Conservation (phyloP, 1,140 invertebrate genomes). For the Agrilus planipennis region DNA sequence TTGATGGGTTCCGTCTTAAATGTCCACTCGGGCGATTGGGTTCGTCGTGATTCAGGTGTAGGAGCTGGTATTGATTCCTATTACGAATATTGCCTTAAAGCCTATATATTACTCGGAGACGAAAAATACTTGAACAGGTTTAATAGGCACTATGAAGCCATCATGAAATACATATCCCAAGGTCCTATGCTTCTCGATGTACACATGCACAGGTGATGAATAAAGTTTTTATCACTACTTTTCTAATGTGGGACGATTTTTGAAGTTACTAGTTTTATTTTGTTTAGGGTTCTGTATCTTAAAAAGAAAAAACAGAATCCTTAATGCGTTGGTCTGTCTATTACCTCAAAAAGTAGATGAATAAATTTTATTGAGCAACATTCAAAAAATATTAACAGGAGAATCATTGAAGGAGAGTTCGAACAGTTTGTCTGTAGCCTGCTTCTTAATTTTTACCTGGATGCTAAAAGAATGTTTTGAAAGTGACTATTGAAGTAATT, state of each 20-base stretch:
- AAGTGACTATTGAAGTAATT: too few relatives aligned
- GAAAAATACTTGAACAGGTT: constrained; percentile 84
- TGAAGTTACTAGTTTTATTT: neutral
- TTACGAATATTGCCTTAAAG: constrained; percentile 96
- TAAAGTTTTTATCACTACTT: too few relatives aligned
- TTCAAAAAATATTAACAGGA: too few relatives aligned
- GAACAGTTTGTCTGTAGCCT: too few relatives aligned
- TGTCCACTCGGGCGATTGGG: constrained; percentile 96
- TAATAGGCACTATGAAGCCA: constrained; percentile 92
- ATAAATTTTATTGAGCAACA: too few relatives aligned
- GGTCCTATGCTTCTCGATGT: constrained; percentile 93
- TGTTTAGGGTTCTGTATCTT: neutral
- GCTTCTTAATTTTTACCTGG: too few relatives aligned
- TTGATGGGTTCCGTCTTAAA: constrained; percentile 90
- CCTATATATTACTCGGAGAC: constrained; percentile 73
- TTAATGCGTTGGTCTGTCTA: too few relatives aligned
- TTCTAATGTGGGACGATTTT: neutral
- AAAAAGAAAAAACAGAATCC: too few relatives aligned
- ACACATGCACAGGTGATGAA: constrained; percentile 84
- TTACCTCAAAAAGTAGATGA: too few relatives aligned
- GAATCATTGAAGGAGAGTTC: too few relatives aligned
- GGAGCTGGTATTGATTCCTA: constrained; percentile 99
- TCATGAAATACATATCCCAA: constrained; percentile 96
- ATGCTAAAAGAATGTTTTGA: too few relatives aligned
- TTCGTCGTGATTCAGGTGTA: constrained; percentile 88